phyloP scores from a whole-genome alignment of 2,113 vertebrate species.

The Pleuronectes platessa region DNA sequence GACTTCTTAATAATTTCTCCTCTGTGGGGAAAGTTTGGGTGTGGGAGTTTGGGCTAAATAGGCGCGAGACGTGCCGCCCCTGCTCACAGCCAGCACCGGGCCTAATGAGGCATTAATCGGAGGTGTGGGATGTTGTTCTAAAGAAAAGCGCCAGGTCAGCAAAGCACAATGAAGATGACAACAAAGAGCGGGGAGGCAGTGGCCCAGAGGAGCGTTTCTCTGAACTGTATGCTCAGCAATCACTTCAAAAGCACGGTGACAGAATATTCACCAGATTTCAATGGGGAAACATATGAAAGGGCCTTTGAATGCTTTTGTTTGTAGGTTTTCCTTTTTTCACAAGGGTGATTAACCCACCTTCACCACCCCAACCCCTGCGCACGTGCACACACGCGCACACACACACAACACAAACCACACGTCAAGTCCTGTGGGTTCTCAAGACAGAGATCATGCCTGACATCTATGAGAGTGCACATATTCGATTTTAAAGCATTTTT shows the following conservation, averaged over 20 bases:
- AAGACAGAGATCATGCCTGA: constrained; percentile 16
- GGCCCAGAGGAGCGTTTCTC: constrained; percentile 65
- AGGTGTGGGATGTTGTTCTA: constrained; percentile 82
- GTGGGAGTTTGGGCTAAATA: constrained; percentile 73
- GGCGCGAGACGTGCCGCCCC: constrained; percentile 61
- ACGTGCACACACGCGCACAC: constrained; percentile 1
- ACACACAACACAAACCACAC: neutral
- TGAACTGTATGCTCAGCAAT: constrained; percentile 80
- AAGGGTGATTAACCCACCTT: constrained; percentile 56
- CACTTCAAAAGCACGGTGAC: constrained; percentile 70
- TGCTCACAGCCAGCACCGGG: constrained; percentile 67
- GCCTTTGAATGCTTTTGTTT: constrained; percentile 72
- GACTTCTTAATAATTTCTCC: constrained; percentile 58
- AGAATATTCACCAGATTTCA: constrained; percentile 77
- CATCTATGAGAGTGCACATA: constrained; percentile 6
- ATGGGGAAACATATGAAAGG: constrained; percentile 74
- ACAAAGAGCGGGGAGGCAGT: constrained; percentile 76
- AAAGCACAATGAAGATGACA: constrained; percentile 78
- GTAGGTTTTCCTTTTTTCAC: constrained; percentile 66
- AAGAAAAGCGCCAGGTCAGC: constrained; percentile 77
- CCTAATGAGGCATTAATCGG: constrained; percentile 84
- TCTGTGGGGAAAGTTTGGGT: constrained; percentile 49
- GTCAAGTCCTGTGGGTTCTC: constrained; percentile 14
- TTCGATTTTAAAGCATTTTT: constrained; percentile 14
- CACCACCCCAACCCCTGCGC: constrained; percentile 18